Percentiles rank a stretch among this genome's conserved stretches.
These are phyloP conservation scores for Pithys albifrons DNA, from an alignment of 2,113 vertebrate genomes.

Conservation along the genomic window DNA sequence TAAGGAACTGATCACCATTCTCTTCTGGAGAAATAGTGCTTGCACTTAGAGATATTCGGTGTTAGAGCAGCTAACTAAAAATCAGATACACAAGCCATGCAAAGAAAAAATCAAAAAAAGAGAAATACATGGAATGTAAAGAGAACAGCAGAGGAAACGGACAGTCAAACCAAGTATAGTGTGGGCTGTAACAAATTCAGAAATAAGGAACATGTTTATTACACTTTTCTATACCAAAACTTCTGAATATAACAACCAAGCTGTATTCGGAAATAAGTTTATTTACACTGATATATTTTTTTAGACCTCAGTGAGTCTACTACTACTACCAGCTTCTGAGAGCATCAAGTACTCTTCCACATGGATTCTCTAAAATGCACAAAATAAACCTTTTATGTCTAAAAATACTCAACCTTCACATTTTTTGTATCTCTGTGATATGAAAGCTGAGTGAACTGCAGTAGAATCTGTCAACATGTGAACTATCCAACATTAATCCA, in stretches of 20 bases:
- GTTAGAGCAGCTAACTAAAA: background rate
- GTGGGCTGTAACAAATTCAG: background rate
- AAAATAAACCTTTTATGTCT: background rate
- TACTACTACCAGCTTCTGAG: background rate
- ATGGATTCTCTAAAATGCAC: background rate
- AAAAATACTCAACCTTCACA: background rate
- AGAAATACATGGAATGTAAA: background rate
- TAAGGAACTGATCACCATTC: background rate
- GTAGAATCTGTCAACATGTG: background rate
- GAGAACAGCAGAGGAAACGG: background rate
- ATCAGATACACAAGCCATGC: background rate
- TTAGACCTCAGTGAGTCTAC: background rate
- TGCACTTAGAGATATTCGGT: background rate
- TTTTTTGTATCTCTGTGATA: background rate
- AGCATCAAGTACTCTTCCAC: background rate
- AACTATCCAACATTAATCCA: conserved; percentile 15
- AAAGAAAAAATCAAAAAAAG: background rate
- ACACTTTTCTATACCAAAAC: background rate
- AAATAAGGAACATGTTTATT: background rate
- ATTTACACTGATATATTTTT: background rate
- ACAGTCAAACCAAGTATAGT: background rate
- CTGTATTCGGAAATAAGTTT: background rate
- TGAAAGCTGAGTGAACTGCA: background rate
- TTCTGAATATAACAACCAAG: background rate
- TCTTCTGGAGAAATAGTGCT: background rate